Evolutionary conservation across 2,888 invertebrate genomes (phyloP), one percentile per base, ranked within the genome.

Genomic region (Stenotaenia linearis): DNA sequence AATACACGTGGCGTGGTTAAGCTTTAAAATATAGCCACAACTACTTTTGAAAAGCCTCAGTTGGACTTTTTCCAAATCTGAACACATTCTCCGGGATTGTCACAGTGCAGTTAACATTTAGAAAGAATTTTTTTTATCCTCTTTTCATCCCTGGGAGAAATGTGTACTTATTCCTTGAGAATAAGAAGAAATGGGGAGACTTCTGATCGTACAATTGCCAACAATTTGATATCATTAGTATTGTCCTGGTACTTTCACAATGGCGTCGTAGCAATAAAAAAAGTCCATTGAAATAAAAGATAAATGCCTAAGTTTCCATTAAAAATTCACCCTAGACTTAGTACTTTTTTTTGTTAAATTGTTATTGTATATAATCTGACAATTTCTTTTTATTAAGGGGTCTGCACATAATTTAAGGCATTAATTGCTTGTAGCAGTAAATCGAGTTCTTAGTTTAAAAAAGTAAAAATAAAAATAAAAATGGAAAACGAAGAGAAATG

Each of bases 51-150:
- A 69, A 28, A 15, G 69, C 28, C 25, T 7, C 10, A 25, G 69
- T 69, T 69, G 69, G 69, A 25, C 4, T 28, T 25, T 28, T 69
- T 25, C 69, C 69, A 69, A 69, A 28, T 3, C 45, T n/a, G 6
- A 12, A 28, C 69, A 15, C 69, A 69, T 28, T 69, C n/a, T 28
- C 25, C 28, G 25, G 69, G 69, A 28, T 69, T 69, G 69, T 69
- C 69, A 69, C 69, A 69, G 28, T 69, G 69, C 69, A 69, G 69
- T 69, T 69, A 69, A 69, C 69, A 69, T 69, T 69, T 69, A 28
- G 15, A 69, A 69, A 69, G 69, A 69, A 25, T 69, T 69, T 69
- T 69, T 69, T 45, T 15, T 9, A n/a, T 15, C n/a, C 69, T 25
- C 15, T 25, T 28, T 23, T 23, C n/a, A n/a, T n/a, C 69, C n/a